These are phyloP conservation scores for Vidua chalybeata DNA, from an alignment of 2,113 vertebrate species.

Conservation along the genomic window DNA sequence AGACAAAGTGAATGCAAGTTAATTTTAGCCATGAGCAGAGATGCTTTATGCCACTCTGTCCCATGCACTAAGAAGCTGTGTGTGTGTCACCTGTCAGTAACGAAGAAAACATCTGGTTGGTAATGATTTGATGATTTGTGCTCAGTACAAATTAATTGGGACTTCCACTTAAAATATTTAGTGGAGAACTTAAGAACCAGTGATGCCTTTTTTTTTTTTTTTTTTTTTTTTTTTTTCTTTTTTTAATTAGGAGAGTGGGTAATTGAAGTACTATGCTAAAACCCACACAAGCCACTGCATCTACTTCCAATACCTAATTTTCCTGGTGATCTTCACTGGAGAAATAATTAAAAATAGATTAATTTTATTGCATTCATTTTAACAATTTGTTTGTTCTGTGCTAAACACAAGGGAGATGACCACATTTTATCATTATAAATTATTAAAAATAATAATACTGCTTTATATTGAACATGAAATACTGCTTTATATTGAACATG, in stretches of 20 bases:
- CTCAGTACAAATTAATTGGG: background rate
- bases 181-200: background rate
- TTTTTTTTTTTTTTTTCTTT: background rate
- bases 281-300: accelerated
- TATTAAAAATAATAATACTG: background rate
- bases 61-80: background rate
- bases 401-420: background rate
- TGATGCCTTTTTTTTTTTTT: background rate
- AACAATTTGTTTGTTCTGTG: background rate
- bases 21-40: background rate
- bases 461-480: background rate
- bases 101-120: background rate
- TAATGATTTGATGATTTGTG: background rate
- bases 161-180: background rate
- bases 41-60: accelerated
- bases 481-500: background rate
- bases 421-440: background rate
- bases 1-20: background rate
- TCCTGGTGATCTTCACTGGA: background rate
- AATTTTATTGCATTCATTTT: background rate
- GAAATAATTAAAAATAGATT: background rate
- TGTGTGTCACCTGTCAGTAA: background rate
- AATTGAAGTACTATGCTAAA: background rate
- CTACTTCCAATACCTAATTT: background rate
- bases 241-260: background rate